A percentile compares a stretch with the other conserved stretches of the same genome.
Conservation (phyloP, 2,888 invertebrate species). For the Drosophila multiciliata region DNA sequence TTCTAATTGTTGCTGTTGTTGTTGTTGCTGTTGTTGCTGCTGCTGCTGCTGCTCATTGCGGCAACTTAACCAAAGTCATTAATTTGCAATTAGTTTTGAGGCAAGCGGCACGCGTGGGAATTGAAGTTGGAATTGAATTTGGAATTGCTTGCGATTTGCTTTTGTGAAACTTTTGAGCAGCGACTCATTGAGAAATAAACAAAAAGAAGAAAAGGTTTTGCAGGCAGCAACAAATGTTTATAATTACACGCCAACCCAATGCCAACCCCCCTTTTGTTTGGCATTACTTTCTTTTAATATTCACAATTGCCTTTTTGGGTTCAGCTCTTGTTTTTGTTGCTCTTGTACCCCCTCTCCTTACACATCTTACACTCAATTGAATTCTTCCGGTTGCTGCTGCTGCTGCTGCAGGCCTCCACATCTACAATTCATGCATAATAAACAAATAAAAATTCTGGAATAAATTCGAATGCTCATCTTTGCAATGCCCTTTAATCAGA, state of each 20-base stretch:
- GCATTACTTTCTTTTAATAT: constrained; percentile 60
- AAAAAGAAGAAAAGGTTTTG: constrained; percentile 19
- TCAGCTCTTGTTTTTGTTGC: constrained; percentile 19
- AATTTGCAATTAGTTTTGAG: constrained; percentile 78
- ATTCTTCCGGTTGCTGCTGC: constrained; percentile 69
- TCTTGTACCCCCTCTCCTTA: neutral
- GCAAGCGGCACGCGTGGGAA: constrained; percentile 73
- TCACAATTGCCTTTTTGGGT: constrained; percentile 54
- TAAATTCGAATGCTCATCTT: neutral
- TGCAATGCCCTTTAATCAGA: constrained; percentile 3
- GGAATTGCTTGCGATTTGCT: constrained; percentile 60
- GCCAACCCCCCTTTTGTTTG: constrained; percentile 2
- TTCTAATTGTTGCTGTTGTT: constrained; percentile 54
- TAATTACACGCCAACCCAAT: constrained; percentile 44
- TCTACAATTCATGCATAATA: constrained; percentile 76
- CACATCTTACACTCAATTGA: constrained; percentile 72
- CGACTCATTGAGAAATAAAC: neutral
- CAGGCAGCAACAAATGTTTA: constrained; percentile 47
- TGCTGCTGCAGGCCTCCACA: constrained; percentile 51
- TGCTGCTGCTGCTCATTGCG: constrained; percentile 36
- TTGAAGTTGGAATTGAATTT: constrained; percentile 55
- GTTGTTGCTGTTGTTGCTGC: constrained; percentile 12
- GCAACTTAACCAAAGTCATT: constrained; percentile 71
- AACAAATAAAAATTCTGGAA: constrained; percentile 55
- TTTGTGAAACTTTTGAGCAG: constrained; percentile 41